Conservation (phyloP, 2,113 vertebrate genomes). For the Thunnus maccoyii region DNA sequence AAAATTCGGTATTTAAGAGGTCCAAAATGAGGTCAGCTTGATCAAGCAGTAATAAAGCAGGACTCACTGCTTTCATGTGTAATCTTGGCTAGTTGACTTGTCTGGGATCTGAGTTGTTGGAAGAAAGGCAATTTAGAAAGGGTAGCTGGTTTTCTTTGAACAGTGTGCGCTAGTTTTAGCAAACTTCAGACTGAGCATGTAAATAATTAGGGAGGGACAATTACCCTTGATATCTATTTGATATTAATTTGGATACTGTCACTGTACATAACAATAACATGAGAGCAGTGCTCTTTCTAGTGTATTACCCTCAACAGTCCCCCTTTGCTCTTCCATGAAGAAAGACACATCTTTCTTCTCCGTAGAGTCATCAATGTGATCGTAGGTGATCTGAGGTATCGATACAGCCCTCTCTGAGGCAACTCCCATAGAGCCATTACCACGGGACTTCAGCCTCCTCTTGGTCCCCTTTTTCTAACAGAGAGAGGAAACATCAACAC, state of each 20-base stretch:
- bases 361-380: conserved; percentile 82
- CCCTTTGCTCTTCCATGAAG: conserved; percentile 83
- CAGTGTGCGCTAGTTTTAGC: background rate
- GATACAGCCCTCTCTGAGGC: conserved; percentile 82
- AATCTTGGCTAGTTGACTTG: conserved; percentile 26
- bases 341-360: conserved; percentile 83
- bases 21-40: conserved; percentile 33
- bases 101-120: conserved; percentile 20
- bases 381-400: conserved; percentile 89
- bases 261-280: background rate
- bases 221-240: background rate
- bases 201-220: background rate
- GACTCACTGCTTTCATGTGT: conserved; percentile 15
- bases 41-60: conserved; percentile 42
- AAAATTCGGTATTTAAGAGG: background rate
- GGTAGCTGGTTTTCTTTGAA: conserved; percentile 30
- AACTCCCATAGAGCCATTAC: conserved; percentile 80
- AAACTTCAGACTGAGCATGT: background rate
- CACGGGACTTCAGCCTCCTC: conserved; percentile 85
- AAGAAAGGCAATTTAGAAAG: conserved; percentile 23
- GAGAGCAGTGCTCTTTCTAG: background rate
- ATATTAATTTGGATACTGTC: background rate
- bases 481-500: conserved; percentile 26
- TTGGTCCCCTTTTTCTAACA: conserved; percentile 86
- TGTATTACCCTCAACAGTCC: conserved; percentile 75